Conservation (phyloP, 2,797 vertebrate species). For the Chaetodon trifasciatus region DNA sequence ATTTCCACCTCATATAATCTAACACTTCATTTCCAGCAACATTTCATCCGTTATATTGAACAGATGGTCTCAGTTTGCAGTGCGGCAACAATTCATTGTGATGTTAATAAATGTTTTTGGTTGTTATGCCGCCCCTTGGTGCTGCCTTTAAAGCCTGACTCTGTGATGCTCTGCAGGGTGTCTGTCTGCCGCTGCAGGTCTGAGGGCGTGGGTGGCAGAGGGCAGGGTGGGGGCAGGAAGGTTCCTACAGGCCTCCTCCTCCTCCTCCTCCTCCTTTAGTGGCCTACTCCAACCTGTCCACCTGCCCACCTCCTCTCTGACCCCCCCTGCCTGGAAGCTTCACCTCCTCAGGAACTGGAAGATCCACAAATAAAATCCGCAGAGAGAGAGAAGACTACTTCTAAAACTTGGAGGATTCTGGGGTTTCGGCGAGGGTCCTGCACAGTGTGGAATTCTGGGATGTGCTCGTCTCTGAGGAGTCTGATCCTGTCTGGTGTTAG, state of each 20-base stretch:
- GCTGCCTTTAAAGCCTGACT: not conserved
- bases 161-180: conserved; percentile 69
- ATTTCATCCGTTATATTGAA: not conserved
- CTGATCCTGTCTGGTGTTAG: conserved; percentile 24
- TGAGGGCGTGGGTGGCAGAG: conserved; percentile 76
- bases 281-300: conserved; percentile 41
- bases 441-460: conserved; percentile 1
- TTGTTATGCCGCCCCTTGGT: not conserved
- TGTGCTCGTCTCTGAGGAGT: conserved; percentile 17
- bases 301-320: conserved; percentile 54
- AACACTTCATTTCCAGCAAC: not conserved
- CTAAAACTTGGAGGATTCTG: conserved; percentile 34
- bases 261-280: conserved; percentile 35
- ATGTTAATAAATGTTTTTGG: not conserved
- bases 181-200: conserved; percentile 68
- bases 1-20: not conserved
- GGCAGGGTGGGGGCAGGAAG: conserved; percentile 68
- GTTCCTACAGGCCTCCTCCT: conserved; percentile 56
- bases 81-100: not conserved
- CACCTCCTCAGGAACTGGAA: conserved; percentile 88
- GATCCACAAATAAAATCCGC: conserved; percentile 80
- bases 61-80: not conserved
- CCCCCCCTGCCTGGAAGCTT: conserved; percentile 73
- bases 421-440: not conserved
- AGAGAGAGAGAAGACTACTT: conserved; percentile 38